Base-by-base conservation (phyloP, 1,140 invertebrate species). In the Akabosia matsudoensis region DNA sequence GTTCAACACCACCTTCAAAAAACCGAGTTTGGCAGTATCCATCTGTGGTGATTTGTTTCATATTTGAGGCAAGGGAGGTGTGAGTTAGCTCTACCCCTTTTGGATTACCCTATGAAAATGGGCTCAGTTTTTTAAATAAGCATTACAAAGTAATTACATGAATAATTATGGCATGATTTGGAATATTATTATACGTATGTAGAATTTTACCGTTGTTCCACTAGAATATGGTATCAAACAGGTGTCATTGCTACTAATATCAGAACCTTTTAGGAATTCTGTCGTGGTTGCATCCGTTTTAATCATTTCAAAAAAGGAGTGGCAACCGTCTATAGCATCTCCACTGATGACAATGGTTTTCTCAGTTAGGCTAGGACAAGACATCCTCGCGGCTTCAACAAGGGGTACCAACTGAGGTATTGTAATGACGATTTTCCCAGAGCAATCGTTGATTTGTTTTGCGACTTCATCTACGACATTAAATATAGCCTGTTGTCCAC, bases 381-480 rank as follows among this genome's bases (percentile, higher is more conserved):
- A 3, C 24, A 18, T 3, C 28, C 30, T 7, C 18, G 52, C 73
- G 7, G 37, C 52, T 22, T 56, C 52, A 26, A 64, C 73, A 4
- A 26, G 4, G 1, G 73, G 37, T 3, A 74, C 28, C 1, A 74
- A 22, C 51, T 54, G 75, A 13, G 80, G 82, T 33, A 79, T 77
- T 24, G 82, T 83, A 26, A 85, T 78, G 0, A 85, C 81, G 18
- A 85, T 76, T 54, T 82, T 84, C 45, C 79, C 81, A 33, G 82
- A 77, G 0, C 79, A 84, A 70, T 86, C 83, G 30, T 77, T 78
- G 45, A 85, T 79, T 61, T 85, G 84, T 14, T 80, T 75, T 52
- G 76, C 80, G 33, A 85, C 75, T 80, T 85, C 84, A 31, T 77
- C 85, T 84, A 72, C 30, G 51, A 26, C 52, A n/a, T 45, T 30